Base-by-base conservation (phyloP, 1,140 invertebrate species). In the Zaprionus ornatus region DNA sequence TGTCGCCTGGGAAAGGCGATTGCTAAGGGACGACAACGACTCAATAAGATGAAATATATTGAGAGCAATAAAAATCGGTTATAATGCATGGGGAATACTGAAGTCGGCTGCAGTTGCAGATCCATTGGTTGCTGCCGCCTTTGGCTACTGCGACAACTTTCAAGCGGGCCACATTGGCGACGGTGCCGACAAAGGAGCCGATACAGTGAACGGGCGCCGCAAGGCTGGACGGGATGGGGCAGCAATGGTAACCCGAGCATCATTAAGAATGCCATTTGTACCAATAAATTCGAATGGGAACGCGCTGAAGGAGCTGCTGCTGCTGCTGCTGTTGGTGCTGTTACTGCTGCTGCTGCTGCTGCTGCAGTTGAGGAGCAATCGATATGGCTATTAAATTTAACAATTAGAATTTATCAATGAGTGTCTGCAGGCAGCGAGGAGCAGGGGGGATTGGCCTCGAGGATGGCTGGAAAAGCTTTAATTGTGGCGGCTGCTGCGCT, bases 21-120 rank as follows among this genome's bases (percentile, higher is more conserved):
- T 17, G 50, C 56, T 5, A 45, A 27, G 12, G 61, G 56, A 70
- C 12, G 63, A 60, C 63, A 88, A 91, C 90, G 90, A 91, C 91
- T 92, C 91, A 91, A 92, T 92, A 91, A 92, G 87, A 91, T 91
- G 91, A 91, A 92, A 91, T 92, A 92, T 91, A 92, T 92, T 87
- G 84, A 77, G 55, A 66, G 90, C 79, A 77, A 92, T 92, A 92
- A 92, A 91, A 91, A 92, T 91, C 77, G 91, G 78, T 76, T 91
- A 90, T 90, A 91, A 91, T 85, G 77, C 90, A 73, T 82, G 79
- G 74, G 86, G 78, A 91, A 91, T 87, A 82, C 77, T 79, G 77
- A 52, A 40, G 71, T 64, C 64, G 65, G 45, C 48, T 23, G 50
- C 42, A 54, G 50, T 61, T 32, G 52, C 32, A n/a, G 35, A 6